Evolutionary conservation across 1,140 invertebrate genomes (phyloP).

Genomic region (Micrasema longulum): DNA sequence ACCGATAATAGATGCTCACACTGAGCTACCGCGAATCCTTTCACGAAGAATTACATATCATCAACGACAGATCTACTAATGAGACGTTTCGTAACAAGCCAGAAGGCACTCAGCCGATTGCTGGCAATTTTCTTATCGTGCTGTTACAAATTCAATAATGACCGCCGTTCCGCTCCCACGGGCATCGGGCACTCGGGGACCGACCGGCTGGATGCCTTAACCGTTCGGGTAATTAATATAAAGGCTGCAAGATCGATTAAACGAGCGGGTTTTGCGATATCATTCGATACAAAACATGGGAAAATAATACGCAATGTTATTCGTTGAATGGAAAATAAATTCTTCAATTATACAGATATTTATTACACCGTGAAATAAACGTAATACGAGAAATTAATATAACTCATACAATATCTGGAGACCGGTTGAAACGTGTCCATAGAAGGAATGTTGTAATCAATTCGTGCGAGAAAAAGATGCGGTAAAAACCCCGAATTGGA

Average conservation of each 20-base stretch:
- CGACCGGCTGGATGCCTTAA: constrained; percentile 1
- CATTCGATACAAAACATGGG: not conserved
- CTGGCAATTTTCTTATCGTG: constrained; percentile 32
- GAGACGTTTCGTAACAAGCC: constrained; percentile 19
- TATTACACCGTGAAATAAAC: no score
- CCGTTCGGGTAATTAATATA: constrained; percentile 42
- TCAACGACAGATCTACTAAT: constrained; percentile 8
- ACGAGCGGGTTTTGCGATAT: not conserved
- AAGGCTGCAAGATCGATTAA: constrained; percentile 24
- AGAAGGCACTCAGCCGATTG: constrained; percentile 19
- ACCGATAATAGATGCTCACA: no score
- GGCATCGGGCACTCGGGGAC: no score
- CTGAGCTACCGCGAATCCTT: no score
- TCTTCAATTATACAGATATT: no score
- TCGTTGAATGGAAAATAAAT: no score
- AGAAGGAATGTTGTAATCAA: constrained; percentile 4
- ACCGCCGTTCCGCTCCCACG: constrained; percentile 39
- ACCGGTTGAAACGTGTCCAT: not conserved
- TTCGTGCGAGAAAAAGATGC: not conserved
- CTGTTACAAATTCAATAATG: constrained; percentile 32
- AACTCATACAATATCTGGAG: no score
- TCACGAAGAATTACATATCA: no score
- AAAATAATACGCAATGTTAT: not conserved
- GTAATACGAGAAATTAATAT: no score
- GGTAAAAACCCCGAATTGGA: not conserved